Conservation (phyloP, 2,888 invertebrate genomes). For the Eristalis intricaria region DNA sequence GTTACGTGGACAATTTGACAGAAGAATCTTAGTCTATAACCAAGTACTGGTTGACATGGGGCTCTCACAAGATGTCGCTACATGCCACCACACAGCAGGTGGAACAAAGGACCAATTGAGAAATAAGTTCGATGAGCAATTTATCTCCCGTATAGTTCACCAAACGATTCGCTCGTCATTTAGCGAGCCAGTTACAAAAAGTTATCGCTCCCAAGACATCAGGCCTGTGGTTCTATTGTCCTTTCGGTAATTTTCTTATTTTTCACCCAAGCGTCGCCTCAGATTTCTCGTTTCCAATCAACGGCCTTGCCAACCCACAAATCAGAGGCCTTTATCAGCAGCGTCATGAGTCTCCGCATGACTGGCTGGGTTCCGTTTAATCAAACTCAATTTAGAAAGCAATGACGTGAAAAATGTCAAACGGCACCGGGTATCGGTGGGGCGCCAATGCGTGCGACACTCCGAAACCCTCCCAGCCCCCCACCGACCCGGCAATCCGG, state of each 20-base stretch:
- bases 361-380: constrained; percentile 29
- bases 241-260: too few species aligned
- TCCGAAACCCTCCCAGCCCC: not conserved
- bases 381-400: constrained; percentile 44
- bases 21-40: too few species aligned
- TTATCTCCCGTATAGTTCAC: too few species aligned
- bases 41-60: too few species aligned
- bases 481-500: constrained; percentile 1
- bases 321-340: constrained; percentile 8
- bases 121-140: too few species aligned
- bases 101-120: too few species aligned
- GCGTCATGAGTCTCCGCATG: constrained; percentile 26
- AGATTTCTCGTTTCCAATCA: not conserved
- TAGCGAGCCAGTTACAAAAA: too few species aligned
- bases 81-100: too few species aligned
- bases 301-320: not conserved
- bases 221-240: not conserved
- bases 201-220: too few species aligned
- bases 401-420: constrained; percentile 42
- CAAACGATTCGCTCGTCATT: too few species aligned
- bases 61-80: too few species aligned
- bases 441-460: constrained; percentile 33
- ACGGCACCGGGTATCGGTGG: constrained; percentile 22
- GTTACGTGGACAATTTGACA: too few species aligned
- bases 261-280: not conserved